Conservation (phyloP, 2,888 invertebrate species). For the Hydraecia micacea region DNA sequence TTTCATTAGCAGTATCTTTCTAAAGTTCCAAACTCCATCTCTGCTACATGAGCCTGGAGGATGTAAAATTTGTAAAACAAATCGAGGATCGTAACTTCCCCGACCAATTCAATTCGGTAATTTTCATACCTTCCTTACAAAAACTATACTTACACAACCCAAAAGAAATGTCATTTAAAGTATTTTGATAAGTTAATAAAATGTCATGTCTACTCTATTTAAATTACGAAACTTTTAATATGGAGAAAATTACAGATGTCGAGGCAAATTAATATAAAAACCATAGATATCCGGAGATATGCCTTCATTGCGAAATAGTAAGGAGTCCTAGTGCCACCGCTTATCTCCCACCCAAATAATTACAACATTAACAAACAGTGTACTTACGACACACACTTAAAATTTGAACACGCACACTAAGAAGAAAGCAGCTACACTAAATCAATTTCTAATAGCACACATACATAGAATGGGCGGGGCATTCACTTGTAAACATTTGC, state of each 20-base stretch:
- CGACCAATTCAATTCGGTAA: background rate
- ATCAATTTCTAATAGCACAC: too few species aligned
- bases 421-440: too few species aligned
- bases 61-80: background rate
- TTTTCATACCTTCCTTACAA: background rate
- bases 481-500: too few species aligned
- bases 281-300: too few species aligned
- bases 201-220: constrained; percentile 50
- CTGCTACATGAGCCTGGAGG: background rate
- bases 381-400: too few species aligned
- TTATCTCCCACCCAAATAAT: too few species aligned
- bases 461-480: too few species aligned
- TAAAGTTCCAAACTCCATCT: background rate
- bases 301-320: too few species aligned
- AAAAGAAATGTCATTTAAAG: constrained; percentile 39
- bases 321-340: too few species aligned
- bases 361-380: too few species aligned
- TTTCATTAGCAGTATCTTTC: background rate
- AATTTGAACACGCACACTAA: too few species aligned
- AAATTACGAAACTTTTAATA: constrained; percentile 57
- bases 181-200: constrained; percentile 63
- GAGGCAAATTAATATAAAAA: constrained; percentile 54
- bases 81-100: background rate
- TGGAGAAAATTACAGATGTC: constrained; percentile 53
- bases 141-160: constrained; percentile 31